Percentiles rank a stretch among this genome's conserved stretches.
Conservation (phyloP, 30 jellyfish, hydroid and myxozoan genomes). For the Hydractinia symbiolongicarpus region DNA sequence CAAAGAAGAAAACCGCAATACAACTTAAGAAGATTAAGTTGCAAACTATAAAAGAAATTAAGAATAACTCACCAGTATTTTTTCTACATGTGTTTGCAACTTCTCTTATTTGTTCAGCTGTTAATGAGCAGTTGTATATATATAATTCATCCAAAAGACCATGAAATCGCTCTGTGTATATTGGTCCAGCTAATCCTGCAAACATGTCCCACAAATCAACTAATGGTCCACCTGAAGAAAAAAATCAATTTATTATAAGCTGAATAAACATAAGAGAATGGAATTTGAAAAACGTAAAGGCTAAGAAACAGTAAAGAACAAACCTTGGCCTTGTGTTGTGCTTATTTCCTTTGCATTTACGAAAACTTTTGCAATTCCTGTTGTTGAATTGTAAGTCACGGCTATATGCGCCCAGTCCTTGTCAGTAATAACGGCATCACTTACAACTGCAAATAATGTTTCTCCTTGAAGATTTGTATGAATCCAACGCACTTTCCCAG, state of each 20-base stretch:
- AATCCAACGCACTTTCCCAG: slow-evolving; percentile 82
- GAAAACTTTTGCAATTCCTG: slow-evolving; percentile 51
- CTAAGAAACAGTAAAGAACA: neutral
- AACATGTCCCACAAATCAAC: slow-evolving; percentile 56
- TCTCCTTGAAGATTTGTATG: slow-evolving; percentile 56
- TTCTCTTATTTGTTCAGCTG: slow-evolving; percentile 52
- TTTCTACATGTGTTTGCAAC: slow-evolving; percentile 83
- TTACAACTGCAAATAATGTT: slow-evolving; percentile 40
- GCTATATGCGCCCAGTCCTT: slow-evolving; percentile 91
- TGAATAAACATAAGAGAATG: neutral
- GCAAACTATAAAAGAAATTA: neutral
- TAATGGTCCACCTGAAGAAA: slow-evolving; percentile 31
- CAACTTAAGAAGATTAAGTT: no score
- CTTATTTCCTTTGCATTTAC: slow-evolving; percentile 78
- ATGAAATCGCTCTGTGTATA: slow-evolving; percentile 44
- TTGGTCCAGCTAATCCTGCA: slow-evolving; percentile 66
- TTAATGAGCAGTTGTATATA: slow-evolving; percentile 77
- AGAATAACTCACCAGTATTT: neutral
- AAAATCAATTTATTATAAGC: neutral
- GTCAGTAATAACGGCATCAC: slow-evolving; percentile 61
- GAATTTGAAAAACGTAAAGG: neutral
- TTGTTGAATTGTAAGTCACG: slow-evolving; percentile 59
- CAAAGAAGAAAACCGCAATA: no score
- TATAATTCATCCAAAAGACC: slow-evolving; percentile 84
- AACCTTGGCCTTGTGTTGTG: slow-evolving; percentile 51